Conservation (phyloP, 2,113 vertebrate species). For the Phaetusa simplex region DNA sequence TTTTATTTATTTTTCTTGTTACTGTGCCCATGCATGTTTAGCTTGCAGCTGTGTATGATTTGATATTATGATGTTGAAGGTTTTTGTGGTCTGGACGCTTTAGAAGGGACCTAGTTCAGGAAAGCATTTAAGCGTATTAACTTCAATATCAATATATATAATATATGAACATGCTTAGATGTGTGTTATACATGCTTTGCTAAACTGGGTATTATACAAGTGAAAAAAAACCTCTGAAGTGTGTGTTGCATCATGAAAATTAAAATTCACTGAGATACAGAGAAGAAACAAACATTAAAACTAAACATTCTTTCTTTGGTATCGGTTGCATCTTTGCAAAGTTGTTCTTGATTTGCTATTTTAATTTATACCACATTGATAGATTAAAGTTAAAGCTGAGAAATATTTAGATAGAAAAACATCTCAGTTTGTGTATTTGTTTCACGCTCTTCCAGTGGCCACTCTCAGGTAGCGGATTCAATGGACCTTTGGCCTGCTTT, state of each 20-base stretch:
- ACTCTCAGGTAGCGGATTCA: neutral
- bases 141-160: neutral
- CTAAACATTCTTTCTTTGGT: neutral
- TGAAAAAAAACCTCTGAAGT: neutral
- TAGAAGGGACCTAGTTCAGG: neutral
- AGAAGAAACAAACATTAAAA: neutral
- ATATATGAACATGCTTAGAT: neutral
- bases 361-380: neutral
- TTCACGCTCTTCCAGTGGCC: neutral
- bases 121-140: neutral
- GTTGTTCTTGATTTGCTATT: neutral
- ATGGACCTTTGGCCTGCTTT: neutral
- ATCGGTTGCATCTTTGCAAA: neutral
- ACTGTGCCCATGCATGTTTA: neutral
- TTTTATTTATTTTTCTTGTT: neutral
- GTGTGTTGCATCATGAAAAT: neutral
- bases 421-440: neutral
- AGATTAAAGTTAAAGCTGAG: neutral
- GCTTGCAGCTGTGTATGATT: neutral
- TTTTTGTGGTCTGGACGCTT: neutral
- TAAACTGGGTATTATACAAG: neutral
- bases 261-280: neutral
- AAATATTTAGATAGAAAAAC: neutral
- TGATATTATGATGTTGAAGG: neutral
- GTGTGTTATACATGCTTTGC: neutral